Evolutionary conservation across 2,888 invertebrate species (phyloP).

Genomic region (Heteromyza rotundicornis): DNA sequence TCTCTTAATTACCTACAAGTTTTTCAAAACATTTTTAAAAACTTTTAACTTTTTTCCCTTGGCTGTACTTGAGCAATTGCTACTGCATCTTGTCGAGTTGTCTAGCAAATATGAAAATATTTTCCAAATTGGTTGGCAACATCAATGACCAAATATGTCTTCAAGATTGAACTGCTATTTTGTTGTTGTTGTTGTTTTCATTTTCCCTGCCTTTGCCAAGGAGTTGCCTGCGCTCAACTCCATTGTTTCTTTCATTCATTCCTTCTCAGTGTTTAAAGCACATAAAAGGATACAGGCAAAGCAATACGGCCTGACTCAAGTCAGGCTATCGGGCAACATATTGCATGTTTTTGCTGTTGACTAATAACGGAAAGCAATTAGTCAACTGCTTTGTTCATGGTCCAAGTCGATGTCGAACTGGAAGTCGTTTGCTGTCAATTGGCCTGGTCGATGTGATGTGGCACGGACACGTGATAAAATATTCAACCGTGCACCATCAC

Average conservation of each 20-base stretch:
- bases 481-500: no score
- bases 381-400: neutral
- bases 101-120: neutral
- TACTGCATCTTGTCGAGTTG: no score
- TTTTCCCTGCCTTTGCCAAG: neutral
- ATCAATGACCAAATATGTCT: neutral
- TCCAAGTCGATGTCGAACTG: neutral
- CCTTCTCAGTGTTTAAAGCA: neutral
- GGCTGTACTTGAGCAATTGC: no score
- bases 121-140: neutral
- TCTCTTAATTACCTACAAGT: no score
- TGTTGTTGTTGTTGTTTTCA: neutral
- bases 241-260: neutral
- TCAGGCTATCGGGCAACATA: neutral
- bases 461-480: neutral
- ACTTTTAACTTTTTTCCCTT: no score
- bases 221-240: no score
- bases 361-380: conserved; percentile 4
- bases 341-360: conserved; percentile 1
- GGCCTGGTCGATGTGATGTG: neutral
- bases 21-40: no score
- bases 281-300: neutral
- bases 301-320: neutral
- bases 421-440: neutral
- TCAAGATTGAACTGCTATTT: no score